Base-by-base conservation (phyloP, 2,888 invertebrate species). In the Trypoxylon attenuatum region DNA sequence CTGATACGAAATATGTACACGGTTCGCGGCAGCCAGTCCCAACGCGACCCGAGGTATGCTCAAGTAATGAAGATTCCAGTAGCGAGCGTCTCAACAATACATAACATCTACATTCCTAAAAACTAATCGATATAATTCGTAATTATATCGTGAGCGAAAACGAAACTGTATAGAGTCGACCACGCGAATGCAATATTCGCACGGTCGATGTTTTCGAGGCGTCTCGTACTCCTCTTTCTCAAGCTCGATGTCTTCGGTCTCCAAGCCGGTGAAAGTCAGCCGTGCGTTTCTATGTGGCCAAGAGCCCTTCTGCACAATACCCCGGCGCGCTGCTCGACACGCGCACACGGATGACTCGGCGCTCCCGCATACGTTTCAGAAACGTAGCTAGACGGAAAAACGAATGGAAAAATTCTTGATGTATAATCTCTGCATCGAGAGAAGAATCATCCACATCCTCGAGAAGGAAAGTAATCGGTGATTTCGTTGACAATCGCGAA, bases 251-350 rank as follows among this genome's bases (percentile, higher is more conserved):
- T 54, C 69, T 74, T 57, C 42, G 10, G 46, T 39, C 53, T 47
- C 58, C n/a, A 52, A 54, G 65, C 59, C 64, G 71, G 79, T 78
- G 77, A 81, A 78, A 81, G 79, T 79, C 77, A 73, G 77, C 62
- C 79, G 65, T 67, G 61, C 63, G 61, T 51, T n/a, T 73, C 54
- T 69, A 71, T 53, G 50, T 42, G 50, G 54, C 59, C 66, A 53
- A 56, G 57, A 65, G 56, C 62, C 60, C 68, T 73, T 70, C n/a
- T n/a, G 59, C 53, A 57, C 55, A 51, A 64, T 67, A 59, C 43
- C n/a, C 52, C 38, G 19, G 27, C 45, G n/a, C n/a, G 43, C 33
- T 57, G 52, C 43, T 25, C 13, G 38, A 45, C 51, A 54, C 56
- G 58, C 21, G 19, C 39, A 13, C 23, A 39, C 16, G 16, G 10